Conservation (phyloP, 2,113 vertebrate genomes). For the Hepsetus odoe region DNA sequence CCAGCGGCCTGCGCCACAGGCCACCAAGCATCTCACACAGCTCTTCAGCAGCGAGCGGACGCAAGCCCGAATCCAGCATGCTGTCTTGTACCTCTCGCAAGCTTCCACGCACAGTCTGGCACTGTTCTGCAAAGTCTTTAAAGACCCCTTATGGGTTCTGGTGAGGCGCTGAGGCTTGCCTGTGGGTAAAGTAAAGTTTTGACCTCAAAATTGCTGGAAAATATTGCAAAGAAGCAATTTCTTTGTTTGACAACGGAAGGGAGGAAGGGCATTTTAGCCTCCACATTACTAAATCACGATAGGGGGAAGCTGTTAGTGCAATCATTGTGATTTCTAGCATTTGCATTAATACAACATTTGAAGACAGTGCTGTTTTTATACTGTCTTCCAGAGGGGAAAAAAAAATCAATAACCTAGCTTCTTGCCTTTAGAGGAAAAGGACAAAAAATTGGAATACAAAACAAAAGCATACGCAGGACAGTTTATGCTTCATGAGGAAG, state of each 20-base stretch:
- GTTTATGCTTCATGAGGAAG: constrained; percentile 11
- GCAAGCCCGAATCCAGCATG: neutral
- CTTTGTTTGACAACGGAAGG: neutral
- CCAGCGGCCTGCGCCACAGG: constrained; percentile 19
- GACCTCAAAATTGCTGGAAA: neutral
- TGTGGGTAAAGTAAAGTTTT: constrained; percentile 4
- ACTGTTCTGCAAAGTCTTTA: neutral
- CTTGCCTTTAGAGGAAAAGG: neutral
- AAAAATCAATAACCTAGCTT: constrained; percentile 11
- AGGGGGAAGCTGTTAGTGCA: neutral
- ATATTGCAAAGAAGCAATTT: neutral
- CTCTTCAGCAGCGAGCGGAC: constrained; percentile 1
- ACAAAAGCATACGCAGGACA: neutral
- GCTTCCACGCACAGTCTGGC: neutral
- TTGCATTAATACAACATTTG: neutral
- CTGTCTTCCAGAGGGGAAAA: neutral
- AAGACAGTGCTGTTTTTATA: neutral
- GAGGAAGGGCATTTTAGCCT: neutral
- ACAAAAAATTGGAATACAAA: constrained; percentile 20
- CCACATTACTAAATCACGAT: neutral
- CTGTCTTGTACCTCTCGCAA: neutral
- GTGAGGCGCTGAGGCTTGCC: neutral
- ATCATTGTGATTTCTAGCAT: neutral
- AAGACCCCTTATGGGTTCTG: neutral
- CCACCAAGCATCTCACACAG: constrained; percentile 37